Evolutionary conservation across 2,797 vertebrate genomes (phyloP).

Genomic region (Premnoplex brunnescens): DNA sequence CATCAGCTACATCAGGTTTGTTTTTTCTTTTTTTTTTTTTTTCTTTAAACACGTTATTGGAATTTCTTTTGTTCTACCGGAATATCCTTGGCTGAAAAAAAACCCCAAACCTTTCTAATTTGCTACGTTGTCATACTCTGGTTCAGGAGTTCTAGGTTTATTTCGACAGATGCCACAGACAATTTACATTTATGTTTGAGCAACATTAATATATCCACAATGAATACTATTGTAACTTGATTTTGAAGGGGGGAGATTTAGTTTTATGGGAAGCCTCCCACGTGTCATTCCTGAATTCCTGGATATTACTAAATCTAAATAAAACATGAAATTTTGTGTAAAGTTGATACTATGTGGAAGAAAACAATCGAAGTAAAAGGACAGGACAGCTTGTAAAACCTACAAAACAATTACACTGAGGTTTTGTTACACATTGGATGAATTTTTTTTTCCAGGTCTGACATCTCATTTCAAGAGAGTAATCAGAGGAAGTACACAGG

Average conservation of each 20-base stretch:
- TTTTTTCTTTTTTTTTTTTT: neutral
- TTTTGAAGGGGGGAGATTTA: neutral
- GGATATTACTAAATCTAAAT: too few species aligned
- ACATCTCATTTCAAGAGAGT: neutral
- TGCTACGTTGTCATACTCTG: neutral
- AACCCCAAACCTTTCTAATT: neutral
- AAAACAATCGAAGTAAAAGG: too few species aligned
- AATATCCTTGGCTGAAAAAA: neutral
- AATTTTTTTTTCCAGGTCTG: neutral
- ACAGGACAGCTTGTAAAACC: neutral
- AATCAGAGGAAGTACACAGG: neutral
- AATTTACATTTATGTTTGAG: neutral
- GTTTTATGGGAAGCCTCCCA: neutral
- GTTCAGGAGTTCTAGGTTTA: neutral
- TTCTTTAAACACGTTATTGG: neutral
- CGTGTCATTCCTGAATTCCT: neutral
- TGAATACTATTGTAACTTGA: neutral
- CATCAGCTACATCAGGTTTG: neutral
- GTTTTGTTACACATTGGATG: neutral
- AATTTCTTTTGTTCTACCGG: neutral
- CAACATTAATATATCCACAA: neutral
- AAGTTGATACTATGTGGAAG: too few species aligned
- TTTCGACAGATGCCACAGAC: neutral
- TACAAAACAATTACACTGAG: neutral
- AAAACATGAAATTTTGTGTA: too few species aligned